Percentiles rank a stretch among this genome's conserved stretches.
Evolutionary conservation across 2,888 invertebrate genomes (phyloP).

Genomic region (Leptinotarsa haldemani): DNA sequence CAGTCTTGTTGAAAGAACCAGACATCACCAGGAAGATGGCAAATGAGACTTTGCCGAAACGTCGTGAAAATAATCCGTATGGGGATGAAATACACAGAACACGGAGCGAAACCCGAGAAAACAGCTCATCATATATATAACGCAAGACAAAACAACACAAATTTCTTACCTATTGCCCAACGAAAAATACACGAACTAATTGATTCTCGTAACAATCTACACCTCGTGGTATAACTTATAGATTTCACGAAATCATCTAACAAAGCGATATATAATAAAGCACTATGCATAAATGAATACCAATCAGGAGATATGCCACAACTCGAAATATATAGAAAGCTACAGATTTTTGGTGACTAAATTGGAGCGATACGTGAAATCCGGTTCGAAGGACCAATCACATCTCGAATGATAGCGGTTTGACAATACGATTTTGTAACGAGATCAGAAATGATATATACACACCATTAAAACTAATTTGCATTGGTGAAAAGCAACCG

Average conservation of each 20-base stretch:
- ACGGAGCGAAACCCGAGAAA: too few species aligned
- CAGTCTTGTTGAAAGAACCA: too few species aligned
- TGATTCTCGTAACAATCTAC: neutral
- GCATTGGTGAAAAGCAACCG: constrained; percentile 5
- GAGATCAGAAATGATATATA: neutral
- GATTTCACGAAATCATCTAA: neutral
- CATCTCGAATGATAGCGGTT: neutral
- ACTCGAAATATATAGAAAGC: neutral
- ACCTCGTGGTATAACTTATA: constrained; percentile 6
- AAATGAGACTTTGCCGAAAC: too few species aligned
- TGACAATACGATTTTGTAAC: neutral
- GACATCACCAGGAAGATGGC: too few species aligned
- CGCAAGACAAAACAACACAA: neutral
- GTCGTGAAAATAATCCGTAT: too few species aligned
- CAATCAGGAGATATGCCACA: neutral
- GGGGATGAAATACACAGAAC: too few species aligned
- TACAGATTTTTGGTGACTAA: neutral
- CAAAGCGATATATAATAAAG: neutral
- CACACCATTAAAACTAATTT: neutral
- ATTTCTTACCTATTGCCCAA: neutral
- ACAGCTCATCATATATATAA: too few species aligned
- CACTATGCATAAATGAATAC: neutral
- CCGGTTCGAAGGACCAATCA: constrained; percentile 19
- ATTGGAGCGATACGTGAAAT: constrained; percentile 2
- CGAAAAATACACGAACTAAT: neutral